Evolutionary conservation across 2,888 invertebrate species (phyloP).

Genomic region (Conomelus anceps): DNA sequence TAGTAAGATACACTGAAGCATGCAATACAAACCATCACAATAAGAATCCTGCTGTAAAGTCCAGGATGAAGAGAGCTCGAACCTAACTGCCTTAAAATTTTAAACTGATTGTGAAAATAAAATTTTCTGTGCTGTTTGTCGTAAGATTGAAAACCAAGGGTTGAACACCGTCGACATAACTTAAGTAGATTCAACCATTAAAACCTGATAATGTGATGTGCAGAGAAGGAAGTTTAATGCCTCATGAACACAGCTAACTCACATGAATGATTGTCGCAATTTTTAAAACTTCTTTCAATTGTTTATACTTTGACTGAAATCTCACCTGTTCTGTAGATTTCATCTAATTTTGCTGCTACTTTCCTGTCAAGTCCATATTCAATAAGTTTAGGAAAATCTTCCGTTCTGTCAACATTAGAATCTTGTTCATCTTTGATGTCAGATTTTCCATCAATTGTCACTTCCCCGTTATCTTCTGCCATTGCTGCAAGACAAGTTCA

Average conservation of each 20-base stretch:
- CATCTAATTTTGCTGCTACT: slow-evolving; percentile 90
- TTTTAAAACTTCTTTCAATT: slow-evolving; percentile 2
- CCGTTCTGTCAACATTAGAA: slow-evolving; percentile 62
- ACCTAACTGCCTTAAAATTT: neutral
- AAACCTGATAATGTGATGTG: neutral
- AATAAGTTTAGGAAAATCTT: slow-evolving; percentile 89
- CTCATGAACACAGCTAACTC: neutral
- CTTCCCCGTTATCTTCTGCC: slow-evolving; percentile 82
- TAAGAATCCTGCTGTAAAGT: neutral
- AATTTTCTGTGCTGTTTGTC: neutral
- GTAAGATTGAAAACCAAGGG: neutral
- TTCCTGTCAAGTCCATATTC: slow-evolving; percentile 94
- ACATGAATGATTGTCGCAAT: slow-evolving; percentile 1
- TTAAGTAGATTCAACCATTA: neutral
- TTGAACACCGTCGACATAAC: neutral
- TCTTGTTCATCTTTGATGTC: slow-evolving; percentile 56
- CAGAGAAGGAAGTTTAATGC: neutral
- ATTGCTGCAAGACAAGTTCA: slow-evolving; percentile 52
- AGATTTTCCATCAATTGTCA: slow-evolving; percentile 60
- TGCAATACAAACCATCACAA: neutral
- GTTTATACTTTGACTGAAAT: slow-evolving; percentile 21
- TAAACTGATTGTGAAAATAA: neutral
- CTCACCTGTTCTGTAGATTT: slow-evolving; percentile 89
- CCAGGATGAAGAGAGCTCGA: neutral
- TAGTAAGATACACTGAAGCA: neutral